phyloP scores from a whole-genome alignment of 2,113 vertebrate species.

The Mustela lutreola region DNA sequence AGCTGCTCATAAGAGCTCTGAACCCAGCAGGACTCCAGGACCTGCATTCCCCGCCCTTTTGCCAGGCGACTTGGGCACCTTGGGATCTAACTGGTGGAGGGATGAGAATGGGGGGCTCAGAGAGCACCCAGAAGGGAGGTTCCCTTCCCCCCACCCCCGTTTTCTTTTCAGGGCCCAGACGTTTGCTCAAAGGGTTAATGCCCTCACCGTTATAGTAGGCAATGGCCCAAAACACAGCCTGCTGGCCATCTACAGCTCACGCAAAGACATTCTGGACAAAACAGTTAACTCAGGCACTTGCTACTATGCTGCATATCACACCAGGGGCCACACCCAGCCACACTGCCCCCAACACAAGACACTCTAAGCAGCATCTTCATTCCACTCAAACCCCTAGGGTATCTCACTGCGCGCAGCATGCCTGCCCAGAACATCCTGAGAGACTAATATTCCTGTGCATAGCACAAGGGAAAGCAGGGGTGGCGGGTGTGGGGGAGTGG shows the following conservation, averaged over 20 bases:
- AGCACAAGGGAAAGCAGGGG: background rate
- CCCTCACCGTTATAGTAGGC: background rate
- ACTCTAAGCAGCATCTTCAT: background rate
- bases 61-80: background rate
- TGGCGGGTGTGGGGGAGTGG: fast-evolving
- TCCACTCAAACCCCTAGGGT: background rate
- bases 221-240: background rate
- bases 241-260: background rate
- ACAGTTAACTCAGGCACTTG: too few species aligned
- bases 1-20: background rate
- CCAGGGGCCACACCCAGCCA: background rate
- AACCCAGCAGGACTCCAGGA: background rate
- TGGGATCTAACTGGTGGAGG: background rate
- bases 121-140: background rate
- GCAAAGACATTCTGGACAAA: background rate
- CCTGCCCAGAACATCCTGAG: background rate
- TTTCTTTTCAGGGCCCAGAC: background rate
- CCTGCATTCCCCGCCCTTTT: background rate
- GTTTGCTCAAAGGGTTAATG: background rate
- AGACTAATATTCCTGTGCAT: background rate
- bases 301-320: too few species aligned
- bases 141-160: too few species aligned
- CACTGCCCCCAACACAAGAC: background rate
- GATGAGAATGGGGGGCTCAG: background rate
- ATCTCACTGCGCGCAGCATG: background rate